Evolutionary conservation across 2,888 invertebrate genomes (phyloP).

Genomic region (Cabera pusaria): DNA sequence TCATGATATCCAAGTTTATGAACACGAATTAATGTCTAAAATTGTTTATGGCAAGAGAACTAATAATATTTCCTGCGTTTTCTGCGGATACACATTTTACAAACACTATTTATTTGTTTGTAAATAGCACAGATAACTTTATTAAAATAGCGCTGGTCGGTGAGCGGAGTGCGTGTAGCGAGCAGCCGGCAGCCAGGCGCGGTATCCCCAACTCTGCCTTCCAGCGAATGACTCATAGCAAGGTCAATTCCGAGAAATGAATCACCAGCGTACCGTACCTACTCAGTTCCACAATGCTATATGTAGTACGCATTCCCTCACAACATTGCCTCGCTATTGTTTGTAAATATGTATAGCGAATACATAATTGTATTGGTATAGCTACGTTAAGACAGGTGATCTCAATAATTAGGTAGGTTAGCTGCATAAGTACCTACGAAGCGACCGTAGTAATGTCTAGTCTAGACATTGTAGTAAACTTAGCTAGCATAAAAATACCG

Average conservation of each 20-base stretch:
- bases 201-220: slow-evolving; percentile 84
- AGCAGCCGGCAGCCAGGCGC: slow-evolving; percentile 82
- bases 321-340: slow-evolving; percentile 52
- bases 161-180: slow-evolving; percentile 71
- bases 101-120: slow-evolving; percentile 40
- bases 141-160: slow-evolving; percentile 51
- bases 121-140: slow-evolving; percentile 47
- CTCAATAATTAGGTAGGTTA: too few relatives aligned
- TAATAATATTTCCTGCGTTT: slow-evolving; percentile 51
- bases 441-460: too few relatives aligned
- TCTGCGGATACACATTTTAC: slow-evolving; percentile 56
- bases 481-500: too few relatives aligned
- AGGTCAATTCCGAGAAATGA: slow-evolving; percentile 85
- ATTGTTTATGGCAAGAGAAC: slow-evolving; percentile 39
- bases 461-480: too few relatives aligned
- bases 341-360: slow-evolving; percentile 47
- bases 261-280: slow-evolving; percentile 77
- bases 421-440: too few relatives aligned
- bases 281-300: slow-evolving; percentile 76
- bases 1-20: slow-evolving; percentile 77
- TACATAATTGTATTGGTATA: slow-evolving; percentile 2
- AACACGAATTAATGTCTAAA: slow-evolving; percentile 66
- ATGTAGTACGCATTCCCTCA: slow-evolving; percentile 73
- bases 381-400: neutral
- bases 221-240: slow-evolving; percentile 84